Base-by-base conservation (phyloP, 2,888 invertebrate species). In the Philopedon plagiatum region DNA sequence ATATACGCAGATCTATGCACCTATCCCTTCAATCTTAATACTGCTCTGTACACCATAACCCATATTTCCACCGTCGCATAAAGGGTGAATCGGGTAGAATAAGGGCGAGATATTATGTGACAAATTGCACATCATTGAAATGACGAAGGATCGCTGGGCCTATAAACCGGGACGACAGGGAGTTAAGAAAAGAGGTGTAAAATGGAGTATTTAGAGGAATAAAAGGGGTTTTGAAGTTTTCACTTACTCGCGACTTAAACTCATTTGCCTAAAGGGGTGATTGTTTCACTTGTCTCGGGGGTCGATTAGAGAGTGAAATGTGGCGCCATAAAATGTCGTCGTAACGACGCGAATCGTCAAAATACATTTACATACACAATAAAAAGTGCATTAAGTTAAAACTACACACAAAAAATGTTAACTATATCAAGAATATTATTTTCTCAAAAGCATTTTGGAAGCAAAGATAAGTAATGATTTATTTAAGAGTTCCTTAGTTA, bases 91-190 rank as follows among this genome's bases (percentile, higher is more conserved):
- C 58, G 32, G 39, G 49, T 15, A 29, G 29, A 54, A 54, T 29
- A 29, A 29, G 70, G 80, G 71, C 76, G 76, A 76, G 80, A 83
- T 83, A 83, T 83, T 83, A 82, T 84, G 83, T 84, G 83, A 84
- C 84, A 84, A 84, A 84, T 84, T 83, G 82, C 82, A 80, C 82
- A 82, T 84, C 83, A 84, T 83, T 83, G 83, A 81, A 81, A 83
- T 81, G 82, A 81, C 80, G 78, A 78, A 78, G 77, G 76, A 77
- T 77, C 75, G 74, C 68, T 72, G 70, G 75, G 56, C 37, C 56
- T 76, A 74, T 73, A 74, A 76, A 76, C 72, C 73, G 75, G 77
- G 75, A 73, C 73, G 75, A 76, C 56, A 21, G 61, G 67, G 76
- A 75, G 67, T 74, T 76, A 74, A 77, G 77, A 79, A 79, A 74